These are phyloP conservation scores for Myathropa florea DNA, from an alignment of 2,888 invertebrate species.

Conservation along the genomic window DNA sequence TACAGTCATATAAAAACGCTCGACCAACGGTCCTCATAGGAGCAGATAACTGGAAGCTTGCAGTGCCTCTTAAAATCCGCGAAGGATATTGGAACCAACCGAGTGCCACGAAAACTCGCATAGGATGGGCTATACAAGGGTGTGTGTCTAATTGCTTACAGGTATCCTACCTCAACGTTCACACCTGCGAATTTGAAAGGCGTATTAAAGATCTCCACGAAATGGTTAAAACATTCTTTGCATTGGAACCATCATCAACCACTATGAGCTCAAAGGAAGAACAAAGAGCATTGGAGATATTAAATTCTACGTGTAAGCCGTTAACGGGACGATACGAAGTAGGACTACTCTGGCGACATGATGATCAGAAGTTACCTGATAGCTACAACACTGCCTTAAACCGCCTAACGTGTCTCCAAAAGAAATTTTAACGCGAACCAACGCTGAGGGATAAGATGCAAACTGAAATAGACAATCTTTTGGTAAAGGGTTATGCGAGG, in stretches of 20 bases:
- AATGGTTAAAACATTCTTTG: conserved; percentile 22
- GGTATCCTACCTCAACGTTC: conserved; percentile 6
- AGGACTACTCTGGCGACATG: conserved; percentile 71
- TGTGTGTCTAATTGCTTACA: not conserved
- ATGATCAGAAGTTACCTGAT: conserved; percentile 52
- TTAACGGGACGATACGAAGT: conserved; percentile 55
- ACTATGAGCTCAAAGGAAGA: conserved; percentile 37
- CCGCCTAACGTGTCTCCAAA: conserved; percentile 63
- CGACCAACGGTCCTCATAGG: too few species aligned
- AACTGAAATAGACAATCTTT: conserved; percentile 11
- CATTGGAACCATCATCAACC: conserved; percentile 6
- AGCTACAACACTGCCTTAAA: conserved; percentile 56
- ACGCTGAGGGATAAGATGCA: conserved; percentile 46
- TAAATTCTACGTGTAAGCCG: conserved; percentile 48
- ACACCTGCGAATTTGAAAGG: conserved; percentile 29
- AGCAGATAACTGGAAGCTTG: conserved; percentile 21
- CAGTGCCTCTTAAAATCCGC: conserved; percentile 18
- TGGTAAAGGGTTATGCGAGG: conserved; percentile 62
- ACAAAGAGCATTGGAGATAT: conserved; percentile 27
- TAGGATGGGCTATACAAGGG: conserved; percentile 2
- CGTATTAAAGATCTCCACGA: conserved; percentile 25
- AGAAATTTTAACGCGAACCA: conserved; percentile 55
- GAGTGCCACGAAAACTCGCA: not conserved
- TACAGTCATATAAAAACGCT: conserved; percentile 44
- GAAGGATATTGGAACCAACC: not conserved